Evolutionary conservation across 2,113 vertebrate genomes (phyloP).

Genomic region (Microcebus jonahi): DNA sequence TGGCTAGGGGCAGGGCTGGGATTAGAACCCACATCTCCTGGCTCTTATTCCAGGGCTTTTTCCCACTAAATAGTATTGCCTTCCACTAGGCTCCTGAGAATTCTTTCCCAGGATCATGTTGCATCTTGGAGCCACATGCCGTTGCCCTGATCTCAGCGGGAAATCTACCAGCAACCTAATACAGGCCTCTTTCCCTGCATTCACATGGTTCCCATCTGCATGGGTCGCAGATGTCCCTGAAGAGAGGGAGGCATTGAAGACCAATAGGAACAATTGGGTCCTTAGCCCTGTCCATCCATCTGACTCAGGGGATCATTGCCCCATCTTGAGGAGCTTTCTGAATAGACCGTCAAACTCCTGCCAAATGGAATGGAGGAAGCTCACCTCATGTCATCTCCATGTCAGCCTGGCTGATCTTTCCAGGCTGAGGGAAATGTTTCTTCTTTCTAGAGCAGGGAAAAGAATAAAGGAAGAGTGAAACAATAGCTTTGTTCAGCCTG

Average conservation of each 20-base stretch:
- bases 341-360: not conserved
- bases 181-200: constrained; percentile 27
- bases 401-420: not conserved
- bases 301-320: not conserved
- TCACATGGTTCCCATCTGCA: constrained; percentile 21
- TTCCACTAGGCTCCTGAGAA: constrained; percentile 38
- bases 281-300: not conserved
- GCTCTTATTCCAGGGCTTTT: constrained; percentile 63
- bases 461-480: not conserved
- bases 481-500: not conserved
- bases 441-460: constrained; percentile 35
- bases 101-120: constrained; percentile 54
- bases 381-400: not conserved
- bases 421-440: constrained; percentile 18
- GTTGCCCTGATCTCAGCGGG: constrained; percentile 49
- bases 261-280: not conserved
- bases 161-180: constrained; percentile 55
- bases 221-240: not conserved
- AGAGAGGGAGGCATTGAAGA: not conserved
- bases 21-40: constrained; percentile 70
- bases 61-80: constrained; percentile 41
- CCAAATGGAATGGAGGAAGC: not conserved
- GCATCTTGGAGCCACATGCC: constrained; percentile 26
- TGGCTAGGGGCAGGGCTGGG: constrained; percentile 45
- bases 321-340: not conserved